Evolutionary conservation across 2,113 vertebrate species (phyloP).

Genomic region (Origma solitaria): DNA sequence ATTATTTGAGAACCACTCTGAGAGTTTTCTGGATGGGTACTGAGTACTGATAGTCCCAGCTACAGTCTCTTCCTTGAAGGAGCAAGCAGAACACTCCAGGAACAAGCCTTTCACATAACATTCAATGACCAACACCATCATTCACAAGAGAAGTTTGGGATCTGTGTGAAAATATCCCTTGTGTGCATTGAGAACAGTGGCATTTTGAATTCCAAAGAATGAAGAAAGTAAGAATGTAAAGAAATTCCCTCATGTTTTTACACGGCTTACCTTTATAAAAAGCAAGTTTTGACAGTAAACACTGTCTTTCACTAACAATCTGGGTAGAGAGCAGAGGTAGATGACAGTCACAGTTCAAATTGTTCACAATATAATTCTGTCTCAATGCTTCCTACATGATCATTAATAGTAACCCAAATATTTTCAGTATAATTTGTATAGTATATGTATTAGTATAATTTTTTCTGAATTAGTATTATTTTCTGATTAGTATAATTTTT

Average conservation of each 20-base stretch:
- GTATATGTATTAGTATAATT: slow-evolving; percentile 30
- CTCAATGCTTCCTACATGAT: background rate
- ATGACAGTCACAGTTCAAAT: background rate
- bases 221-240: background rate
- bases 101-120: background rate
- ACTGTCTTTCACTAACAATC: background rate
- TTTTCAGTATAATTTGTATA: background rate
- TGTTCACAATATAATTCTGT: background rate
- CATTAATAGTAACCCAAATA: background rate
- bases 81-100: background rate
- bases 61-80: background rate
- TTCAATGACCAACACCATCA: background rate
- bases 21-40: background rate
- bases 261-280: background rate
- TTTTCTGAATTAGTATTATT: slow-evolving; percentile 38
- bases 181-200: background rate
- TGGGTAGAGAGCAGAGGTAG: background rate
- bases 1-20: background rate
- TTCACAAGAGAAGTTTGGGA: background rate
- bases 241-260: background rate
- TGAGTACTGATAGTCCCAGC: background rate
- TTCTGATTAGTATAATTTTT: slow-evolving; percentile 29
- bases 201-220: background rate
- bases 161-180: background rate
- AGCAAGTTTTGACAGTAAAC: background rate